These are phyloP conservation scores for Heterotis niloticus DNA, from an alignment of 2,113 vertebrate genomes.

Conservation along the genomic window DNA sequence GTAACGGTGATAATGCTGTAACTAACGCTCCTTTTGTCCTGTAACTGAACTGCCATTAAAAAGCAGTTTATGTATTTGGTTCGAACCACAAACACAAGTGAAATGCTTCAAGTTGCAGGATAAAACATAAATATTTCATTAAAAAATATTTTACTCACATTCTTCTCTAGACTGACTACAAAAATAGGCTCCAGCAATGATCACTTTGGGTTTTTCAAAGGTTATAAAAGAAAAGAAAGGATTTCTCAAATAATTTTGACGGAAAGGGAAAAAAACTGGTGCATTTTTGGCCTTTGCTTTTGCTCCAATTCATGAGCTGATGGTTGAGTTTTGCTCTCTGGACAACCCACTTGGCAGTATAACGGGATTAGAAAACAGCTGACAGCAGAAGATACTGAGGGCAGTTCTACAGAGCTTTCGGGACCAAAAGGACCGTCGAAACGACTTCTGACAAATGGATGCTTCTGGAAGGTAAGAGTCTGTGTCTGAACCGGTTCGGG, in stretches of 20 bases:
- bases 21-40: not conserved
- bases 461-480: no score
- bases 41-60: no score
- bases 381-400: no score
- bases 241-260: not conserved
- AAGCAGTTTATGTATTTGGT: constrained; percentile 8
- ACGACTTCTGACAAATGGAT: not conserved
- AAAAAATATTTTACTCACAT: not conserved
- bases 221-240: not conserved
- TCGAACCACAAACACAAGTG: constrained; percentile 12
- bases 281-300: not conserved
- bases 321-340: not conserved
- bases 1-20: not conserved
- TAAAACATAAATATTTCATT: constrained; percentile 7
- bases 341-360: not conserved
- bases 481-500: not conserved
- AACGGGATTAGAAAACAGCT: no score
- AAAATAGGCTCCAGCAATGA: not conserved
- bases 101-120: constrained; percentile 24
- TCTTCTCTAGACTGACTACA: not conserved
- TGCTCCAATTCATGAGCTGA: not conserved
- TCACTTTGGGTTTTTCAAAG: not conserved
- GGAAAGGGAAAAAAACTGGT: not conserved
- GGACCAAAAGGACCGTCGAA: no score
- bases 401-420: no score